Percentiles rank a stretch among this genome's conserved stretches.
Conservation (phyloP, 2,113 vertebrate species). For the Coturnix japonica region DNA sequence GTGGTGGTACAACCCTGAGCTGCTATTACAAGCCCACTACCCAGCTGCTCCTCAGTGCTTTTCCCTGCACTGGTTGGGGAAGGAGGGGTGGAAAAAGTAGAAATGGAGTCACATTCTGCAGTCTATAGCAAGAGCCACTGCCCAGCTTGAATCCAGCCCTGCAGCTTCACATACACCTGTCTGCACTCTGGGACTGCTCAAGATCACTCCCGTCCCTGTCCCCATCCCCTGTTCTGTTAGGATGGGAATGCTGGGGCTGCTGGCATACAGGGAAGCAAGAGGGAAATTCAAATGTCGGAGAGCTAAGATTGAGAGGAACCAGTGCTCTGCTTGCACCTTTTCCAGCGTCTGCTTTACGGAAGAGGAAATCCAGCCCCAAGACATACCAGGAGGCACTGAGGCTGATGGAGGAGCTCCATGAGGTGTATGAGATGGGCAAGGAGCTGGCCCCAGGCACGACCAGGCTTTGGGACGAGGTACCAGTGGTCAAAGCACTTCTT, state of each 20-base stretch:
- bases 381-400: constrained; percentile 51
- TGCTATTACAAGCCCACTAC: not conserved
- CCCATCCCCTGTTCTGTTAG: not conserved
- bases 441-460: not conserved
- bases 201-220: not conserved
- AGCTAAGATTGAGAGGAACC: not conserved
- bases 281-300: not conserved
- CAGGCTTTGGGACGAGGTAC: fast-evolving
- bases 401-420: constrained; percentile 65
- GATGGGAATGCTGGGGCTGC: fast-evolving
- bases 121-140: not conserved
- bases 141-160: not conserved
- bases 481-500: not conserved
- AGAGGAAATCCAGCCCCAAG: not conserved
- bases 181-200: not conserved
- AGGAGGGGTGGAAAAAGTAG: not conserved
- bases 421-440: not conserved
- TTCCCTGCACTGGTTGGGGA: not conserved
- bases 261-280: not conserved
- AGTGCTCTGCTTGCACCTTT: not conserved
- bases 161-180: not conserved
- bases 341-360: not conserved
- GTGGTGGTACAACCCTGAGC: not conserved
- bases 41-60: not conserved
- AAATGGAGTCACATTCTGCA: not conserved